Evolutionary conservation across 1,140 invertebrate genomes (phyloP).

Genomic region (Lucilia sericata): DNA sequence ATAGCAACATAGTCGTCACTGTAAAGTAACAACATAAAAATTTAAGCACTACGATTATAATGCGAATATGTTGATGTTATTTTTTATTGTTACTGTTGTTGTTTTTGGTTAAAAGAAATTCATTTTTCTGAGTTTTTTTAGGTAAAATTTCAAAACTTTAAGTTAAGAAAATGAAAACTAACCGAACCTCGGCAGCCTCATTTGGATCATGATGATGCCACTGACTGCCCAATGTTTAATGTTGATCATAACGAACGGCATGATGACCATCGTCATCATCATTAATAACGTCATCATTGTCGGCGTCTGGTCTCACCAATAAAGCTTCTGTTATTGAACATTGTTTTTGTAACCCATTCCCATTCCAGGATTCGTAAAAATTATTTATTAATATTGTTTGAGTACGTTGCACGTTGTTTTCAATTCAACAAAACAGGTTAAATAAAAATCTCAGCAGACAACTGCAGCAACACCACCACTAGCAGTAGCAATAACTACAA

Average conservation of each 20-base stretch:
- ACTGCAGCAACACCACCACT: background rate
- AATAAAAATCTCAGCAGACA: background rate
- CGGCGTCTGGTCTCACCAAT: slow-evolving; percentile 27
- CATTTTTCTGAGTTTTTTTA: no score
- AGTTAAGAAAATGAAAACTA: no score
- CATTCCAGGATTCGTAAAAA: slow-evolving; percentile 26
- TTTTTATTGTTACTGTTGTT: no score
- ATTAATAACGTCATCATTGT: background rate
- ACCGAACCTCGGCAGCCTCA: background rate
- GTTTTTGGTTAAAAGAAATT: no score
- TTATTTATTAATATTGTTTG: slow-evolving; percentile 22
- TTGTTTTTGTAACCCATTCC: slow-evolving; percentile 25
- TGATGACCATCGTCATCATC: background rate
- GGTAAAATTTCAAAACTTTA: no score
- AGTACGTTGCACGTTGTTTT: background rate
- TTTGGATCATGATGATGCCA: background rate
- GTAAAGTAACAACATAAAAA: no score
- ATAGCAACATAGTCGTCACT: no score
- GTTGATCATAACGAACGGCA: background rate
- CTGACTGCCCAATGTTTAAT: background rate
- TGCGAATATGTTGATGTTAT: no score
- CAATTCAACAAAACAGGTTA: slow-evolving; percentile 2
- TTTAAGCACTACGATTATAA: no score
- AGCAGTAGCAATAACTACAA: background rate
- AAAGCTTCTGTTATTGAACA: slow-evolving; percentile 25